Conservation (phyloP, 2,888 invertebrate species). For the Cryptus armator region DNA sequence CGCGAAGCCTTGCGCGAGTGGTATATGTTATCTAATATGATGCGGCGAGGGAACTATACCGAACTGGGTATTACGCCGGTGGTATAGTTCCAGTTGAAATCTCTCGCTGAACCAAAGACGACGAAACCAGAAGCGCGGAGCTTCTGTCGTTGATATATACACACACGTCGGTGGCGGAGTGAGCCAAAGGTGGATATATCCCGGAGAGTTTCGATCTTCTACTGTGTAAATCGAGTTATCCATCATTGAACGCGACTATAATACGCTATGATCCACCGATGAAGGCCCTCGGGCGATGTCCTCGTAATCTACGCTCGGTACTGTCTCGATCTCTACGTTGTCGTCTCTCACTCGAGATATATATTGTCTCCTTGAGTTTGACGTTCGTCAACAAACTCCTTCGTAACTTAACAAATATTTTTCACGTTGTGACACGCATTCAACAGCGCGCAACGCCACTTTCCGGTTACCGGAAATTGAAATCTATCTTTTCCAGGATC, state of each 20-base stretch:
- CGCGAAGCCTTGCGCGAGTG: background rate
- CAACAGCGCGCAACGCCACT: too few relatives aligned
- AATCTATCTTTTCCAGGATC: background rate
- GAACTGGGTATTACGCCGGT: background rate
- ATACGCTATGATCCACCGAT: background rate
- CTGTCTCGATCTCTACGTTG: background rate
- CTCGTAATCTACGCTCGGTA: background rate
- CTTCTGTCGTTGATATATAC: background rate
- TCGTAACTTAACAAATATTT: too few relatives aligned
- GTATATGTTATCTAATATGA: conserved; percentile 27
- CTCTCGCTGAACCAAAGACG: conserved; percentile 1
- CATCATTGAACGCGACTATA: conserved; percentile 30
- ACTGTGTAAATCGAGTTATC: conserved; percentile 30
- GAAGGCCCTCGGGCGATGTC: background rate
- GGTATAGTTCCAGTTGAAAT: conserved; percentile 5
- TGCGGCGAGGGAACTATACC: background rate
- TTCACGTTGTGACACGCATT: too few relatives aligned
- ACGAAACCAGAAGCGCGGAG: background rate
- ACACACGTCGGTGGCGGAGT: background rate
- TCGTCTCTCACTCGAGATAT: background rate
- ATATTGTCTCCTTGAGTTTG: too few relatives aligned
- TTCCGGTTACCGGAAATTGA: background rate
- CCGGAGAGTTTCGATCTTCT: conserved; percentile 27
- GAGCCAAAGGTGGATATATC: background rate
- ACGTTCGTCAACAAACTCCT: too few relatives aligned